phyloP scores from a whole-genome alignment of 1,140 invertebrate genomes.

The Drosophila paulistorum region DNA sequence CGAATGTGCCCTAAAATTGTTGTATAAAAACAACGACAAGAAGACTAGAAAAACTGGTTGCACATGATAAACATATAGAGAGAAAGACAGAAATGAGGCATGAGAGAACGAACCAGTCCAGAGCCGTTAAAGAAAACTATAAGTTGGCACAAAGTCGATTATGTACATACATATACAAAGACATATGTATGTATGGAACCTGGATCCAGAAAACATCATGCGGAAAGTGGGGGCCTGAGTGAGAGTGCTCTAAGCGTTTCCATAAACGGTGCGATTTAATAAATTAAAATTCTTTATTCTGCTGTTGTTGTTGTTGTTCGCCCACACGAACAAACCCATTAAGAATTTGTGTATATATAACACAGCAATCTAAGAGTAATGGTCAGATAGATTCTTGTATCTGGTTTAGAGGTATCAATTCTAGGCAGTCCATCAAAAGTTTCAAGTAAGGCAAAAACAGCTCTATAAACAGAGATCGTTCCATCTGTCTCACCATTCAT shows the following conservation, averaged over 20 bases:
- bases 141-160: conserved; percentile 15
- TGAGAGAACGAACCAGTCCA: neutral
- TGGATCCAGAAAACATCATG: neutral
- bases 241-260: conserved; percentile 13
- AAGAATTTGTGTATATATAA: conserved; percentile 1
- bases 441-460: conserved; percentile 9
- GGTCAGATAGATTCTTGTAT: neutral
- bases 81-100: conserved; percentile 1
- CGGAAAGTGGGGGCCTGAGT: neutral
- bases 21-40: neutral
- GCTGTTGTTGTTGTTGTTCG: neutral
- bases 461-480: conserved; percentile 16
- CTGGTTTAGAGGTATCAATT: neutral
- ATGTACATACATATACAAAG: neutral
- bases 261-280: conserved; percentile 25
- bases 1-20: conserved; percentile 10
- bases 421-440: neutral
- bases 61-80: conserved; percentile 7
- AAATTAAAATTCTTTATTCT: conserved; percentile 20
- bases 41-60: conserved; percentile 14
- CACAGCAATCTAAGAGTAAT: neutral
- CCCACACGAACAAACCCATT: neutral
- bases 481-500: neutral
- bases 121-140: conserved; percentile 13
- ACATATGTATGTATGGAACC: neutral